Percentiles rank a stretch among this genome's conserved stretches.
These are phyloP conservation scores for Polylopha cassiicola DNA, from an alignment of 2,888 invertebrate species.

Conservation along the genomic window DNA sequence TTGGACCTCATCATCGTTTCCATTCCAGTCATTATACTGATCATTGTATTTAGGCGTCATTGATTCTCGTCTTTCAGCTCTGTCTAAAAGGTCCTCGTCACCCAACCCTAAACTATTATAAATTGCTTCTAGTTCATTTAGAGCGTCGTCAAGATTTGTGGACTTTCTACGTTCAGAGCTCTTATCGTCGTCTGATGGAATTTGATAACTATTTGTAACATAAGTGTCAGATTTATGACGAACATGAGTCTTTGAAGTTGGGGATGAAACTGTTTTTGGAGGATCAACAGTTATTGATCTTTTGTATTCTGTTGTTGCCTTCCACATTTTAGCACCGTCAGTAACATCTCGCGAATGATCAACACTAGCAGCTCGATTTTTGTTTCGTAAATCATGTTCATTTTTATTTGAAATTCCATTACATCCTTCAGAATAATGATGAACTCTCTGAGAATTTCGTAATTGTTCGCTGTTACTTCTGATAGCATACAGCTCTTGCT, in stretches of 20 bases:
- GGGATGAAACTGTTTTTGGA: conserved; percentile 48
- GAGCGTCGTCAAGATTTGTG: conserved; percentile 90
- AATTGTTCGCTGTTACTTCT: conserved; percentile 62
- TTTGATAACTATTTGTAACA: conserved; percentile 51
- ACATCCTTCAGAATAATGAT: conserved; percentile 41
- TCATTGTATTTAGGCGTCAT: conserved; percentile 74
- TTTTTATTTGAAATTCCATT: conserved; percentile 53
- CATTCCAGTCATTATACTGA: conserved; percentile 71
- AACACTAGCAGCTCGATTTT: conserved; percentile 33
- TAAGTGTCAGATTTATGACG: conserved; percentile 70
- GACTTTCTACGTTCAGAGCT: conserved; percentile 79
- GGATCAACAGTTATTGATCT: conserved; percentile 60
- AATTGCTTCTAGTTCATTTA: conserved; percentile 93
- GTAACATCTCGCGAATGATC: conserved; percentile 49
- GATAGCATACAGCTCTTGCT: conserved; percentile 52
- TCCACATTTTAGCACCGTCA: conserved; percentile 68
- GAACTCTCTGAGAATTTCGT: conserved; percentile 41
- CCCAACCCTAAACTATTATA: conserved; percentile 91
- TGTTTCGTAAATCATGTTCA: conserved; percentile 37
- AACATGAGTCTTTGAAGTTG: conserved; percentile 59
- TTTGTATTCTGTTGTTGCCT: conserved; percentile 70
- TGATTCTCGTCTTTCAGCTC: conserved; percentile 85
- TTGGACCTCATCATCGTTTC: conserved; percentile 67
- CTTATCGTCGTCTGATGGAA: conserved; percentile 69
- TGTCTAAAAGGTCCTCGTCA: conserved; percentile 87